Base-by-base conservation (phyloP, 1,140 invertebrate genomes). In the Carposina sasakii region DNA sequence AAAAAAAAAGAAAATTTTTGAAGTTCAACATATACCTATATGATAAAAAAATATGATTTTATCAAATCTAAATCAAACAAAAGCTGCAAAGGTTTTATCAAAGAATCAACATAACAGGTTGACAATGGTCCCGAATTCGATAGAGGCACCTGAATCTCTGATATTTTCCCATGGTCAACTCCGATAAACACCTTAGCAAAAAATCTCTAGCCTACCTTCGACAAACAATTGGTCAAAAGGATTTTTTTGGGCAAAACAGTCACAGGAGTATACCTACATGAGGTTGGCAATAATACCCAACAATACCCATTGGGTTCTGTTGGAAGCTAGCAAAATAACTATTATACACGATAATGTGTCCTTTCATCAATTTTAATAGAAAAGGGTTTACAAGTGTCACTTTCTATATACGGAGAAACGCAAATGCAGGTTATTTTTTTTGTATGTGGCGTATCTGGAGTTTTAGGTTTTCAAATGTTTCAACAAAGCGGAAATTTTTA, bases 81-180 rank as follows among this genome's bases (percentile, higher is more conserved):
- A 66, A 64, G 51, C 36, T 54, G 47, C 40, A 48, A 48, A 69
- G 61, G 70, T 75, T 67, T 57, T 66, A 76, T 74, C 71, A 48
- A 68, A 59, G 52, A 55, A n/a, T n/a, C n/a, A n/a, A 48, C 12
- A 53, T 54, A 64, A 71, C 74, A 79, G 76, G 76, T 79, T 73
- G 54, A 79, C 74, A 79, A 82, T 70, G 37, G 64, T 44, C 51
- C 40, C 45, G 57, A 67, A 61, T 68, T 53, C 61, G 63, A 74
- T 67, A 71, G 56, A 74, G 75, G 58, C 79, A 83, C 79, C 75
- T 83, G 79, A 81, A 75, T 43, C 67, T 72, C 46, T 53, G 54
- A 83, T 77, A 83, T 83, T 83, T 81, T 83, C 79, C 79, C 79
- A 83, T 81, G 79, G 76, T 83, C 76, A 78, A 72, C 69, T 65